Conservation (phyloP, 2,888 invertebrate species). For the Agrochola litura region DNA sequence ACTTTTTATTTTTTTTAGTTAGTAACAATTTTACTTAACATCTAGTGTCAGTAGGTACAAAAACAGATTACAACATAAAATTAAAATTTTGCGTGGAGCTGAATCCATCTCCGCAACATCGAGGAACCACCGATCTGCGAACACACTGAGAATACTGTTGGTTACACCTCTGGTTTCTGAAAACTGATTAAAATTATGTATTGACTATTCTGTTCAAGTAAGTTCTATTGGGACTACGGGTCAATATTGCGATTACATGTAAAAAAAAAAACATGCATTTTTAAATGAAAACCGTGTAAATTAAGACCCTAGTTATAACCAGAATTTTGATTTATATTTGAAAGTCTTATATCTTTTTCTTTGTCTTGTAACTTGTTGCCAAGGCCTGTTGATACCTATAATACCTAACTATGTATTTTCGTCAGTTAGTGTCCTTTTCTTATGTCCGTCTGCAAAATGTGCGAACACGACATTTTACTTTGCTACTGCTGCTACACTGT, state of each 20-base stretch:
- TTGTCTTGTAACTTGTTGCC: not conserved
- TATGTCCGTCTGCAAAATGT: constrained; percentile 27
- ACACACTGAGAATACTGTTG: too few relatives aligned
- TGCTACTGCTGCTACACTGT: constrained; percentile 29
- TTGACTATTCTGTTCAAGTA: not conserved
- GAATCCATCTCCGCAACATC: too few relatives aligned
- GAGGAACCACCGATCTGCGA: too few relatives aligned
- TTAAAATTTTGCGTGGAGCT: too few relatives aligned
- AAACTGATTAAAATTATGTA: not conserved
- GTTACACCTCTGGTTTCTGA: not conserved
- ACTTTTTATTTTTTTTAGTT: too few relatives aligned
- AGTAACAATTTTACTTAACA: too few relatives aligned
- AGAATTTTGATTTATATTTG: not conserved
- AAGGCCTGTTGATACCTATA: too few relatives aligned
- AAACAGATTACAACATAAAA: too few relatives aligned
- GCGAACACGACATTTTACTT: constrained; percentile 52
- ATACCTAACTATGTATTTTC: constrained; percentile 9
- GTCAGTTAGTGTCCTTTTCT: constrained; percentile 9
- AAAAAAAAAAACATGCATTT: not conserved
- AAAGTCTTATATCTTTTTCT: not conserved
- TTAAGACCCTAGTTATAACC: not conserved
- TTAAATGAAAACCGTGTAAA: not conserved
- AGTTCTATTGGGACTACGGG: not conserved
- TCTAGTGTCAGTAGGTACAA: too few relatives aligned
- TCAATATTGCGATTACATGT: too few relatives aligned